Evolutionary conservation across 1,140 invertebrate species (phyloP).

Genomic region (Drosophila sturtevanti): DNA sequence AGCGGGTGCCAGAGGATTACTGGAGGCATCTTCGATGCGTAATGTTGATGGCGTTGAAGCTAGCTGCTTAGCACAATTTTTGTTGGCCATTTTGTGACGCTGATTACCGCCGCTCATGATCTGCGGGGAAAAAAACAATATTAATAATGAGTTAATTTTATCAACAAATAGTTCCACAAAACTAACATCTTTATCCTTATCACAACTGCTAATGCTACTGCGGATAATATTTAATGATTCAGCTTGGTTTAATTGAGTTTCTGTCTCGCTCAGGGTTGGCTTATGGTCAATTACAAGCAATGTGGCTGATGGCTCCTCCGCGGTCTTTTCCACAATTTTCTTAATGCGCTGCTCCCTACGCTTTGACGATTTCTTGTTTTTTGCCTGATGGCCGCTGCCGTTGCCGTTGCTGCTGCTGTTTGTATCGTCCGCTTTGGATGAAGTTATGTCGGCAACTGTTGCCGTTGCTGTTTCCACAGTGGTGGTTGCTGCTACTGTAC

Average conservation of each 20-base stretch:
- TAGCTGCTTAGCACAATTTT: constrained; percentile 31
- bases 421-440: constrained; percentile 51
- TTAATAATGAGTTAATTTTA: neutral
- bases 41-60: constrained; percentile 28
- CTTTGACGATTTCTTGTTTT: constrained; percentile 53
- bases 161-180: too few species aligned
- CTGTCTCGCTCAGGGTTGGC: constrained; percentile 18
- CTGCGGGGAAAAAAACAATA: constrained; percentile 8
- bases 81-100: constrained; percentile 51
- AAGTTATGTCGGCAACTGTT: constrained; percentile 53
- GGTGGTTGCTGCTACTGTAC: constrained; percentile 29
- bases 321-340: constrained; percentile 45
- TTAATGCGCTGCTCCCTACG: constrained; percentile 57
- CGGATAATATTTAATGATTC: constrained; percentile 15
- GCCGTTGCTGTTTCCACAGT: constrained; percentile 31
- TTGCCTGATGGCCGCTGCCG: constrained; percentile 42
- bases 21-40: constrained; percentile 74
- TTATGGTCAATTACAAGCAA: constrained; percentile 55
- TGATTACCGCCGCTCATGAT: constrained; percentile 60
- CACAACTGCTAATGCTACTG: constrained; percentile 45
- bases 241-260: constrained; percentile 44
- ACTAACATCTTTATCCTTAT: constrained; percentile 69
- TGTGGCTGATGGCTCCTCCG: constrained; percentile 34
- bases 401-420: constrained; percentile 15
- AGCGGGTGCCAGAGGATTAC: constrained; percentile 37